A percentile compares a stretch with the other conserved stretches of the same genome.
Evolutionary conservation across 53 echinoderm and acorn worm species (phyloP).

Genomic region (Echinarachnius parma): DNA sequence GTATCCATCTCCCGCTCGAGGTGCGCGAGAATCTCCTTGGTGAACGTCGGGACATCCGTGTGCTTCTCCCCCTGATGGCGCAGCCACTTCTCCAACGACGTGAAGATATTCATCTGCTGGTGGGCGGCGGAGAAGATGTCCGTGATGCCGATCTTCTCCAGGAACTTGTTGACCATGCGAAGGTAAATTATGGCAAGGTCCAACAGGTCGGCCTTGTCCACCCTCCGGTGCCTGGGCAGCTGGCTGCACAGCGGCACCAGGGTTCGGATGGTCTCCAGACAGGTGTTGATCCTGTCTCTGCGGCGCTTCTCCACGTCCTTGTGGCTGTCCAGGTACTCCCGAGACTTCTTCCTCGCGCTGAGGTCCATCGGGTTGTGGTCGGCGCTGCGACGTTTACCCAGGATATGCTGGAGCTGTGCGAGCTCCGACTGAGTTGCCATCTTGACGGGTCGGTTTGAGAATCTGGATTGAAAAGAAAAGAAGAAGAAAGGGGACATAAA

Average conservation of each 20-base stretch:
- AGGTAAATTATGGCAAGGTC: conserved; percentile 68
- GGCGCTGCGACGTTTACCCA: conserved; percentile 38
- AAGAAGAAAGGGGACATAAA: conserved; percentile 1
- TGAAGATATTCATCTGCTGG: conserved; percentile 49
- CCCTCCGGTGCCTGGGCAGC: conserved; percentile 44
- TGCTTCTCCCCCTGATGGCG: conserved; percentile 35
- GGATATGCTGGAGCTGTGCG: conserved; percentile 37
- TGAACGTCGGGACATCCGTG: conserved; percentile 37
- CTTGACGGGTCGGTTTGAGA: neutral
- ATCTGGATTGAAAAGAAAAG: neutral
- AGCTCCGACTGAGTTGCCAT: conserved; percentile 33
- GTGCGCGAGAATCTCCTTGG: conserved; percentile 20
- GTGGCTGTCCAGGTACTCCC: conserved; percentile 65
- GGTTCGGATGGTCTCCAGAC: conserved; percentile 54
- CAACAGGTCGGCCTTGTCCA: conserved; percentile 67
- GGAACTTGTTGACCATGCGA: conserved; percentile 52
- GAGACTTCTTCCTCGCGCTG: conserved; percentile 51
- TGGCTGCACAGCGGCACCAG: conserved; percentile 56
- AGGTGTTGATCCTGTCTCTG: conserved; percentile 65
- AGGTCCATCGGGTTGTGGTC: conserved; percentile 57
- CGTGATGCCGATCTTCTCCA: conserved; percentile 45
- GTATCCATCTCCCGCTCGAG: conserved; percentile 33
- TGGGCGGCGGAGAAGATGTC: conserved; percentile 61
- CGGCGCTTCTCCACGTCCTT: conserved; percentile 67
- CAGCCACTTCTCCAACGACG: conserved; percentile 49